Evolutionary conservation across 2,888 invertebrate genomes (phyloP).

Genomic region (Griposia aprilina): DNA sequence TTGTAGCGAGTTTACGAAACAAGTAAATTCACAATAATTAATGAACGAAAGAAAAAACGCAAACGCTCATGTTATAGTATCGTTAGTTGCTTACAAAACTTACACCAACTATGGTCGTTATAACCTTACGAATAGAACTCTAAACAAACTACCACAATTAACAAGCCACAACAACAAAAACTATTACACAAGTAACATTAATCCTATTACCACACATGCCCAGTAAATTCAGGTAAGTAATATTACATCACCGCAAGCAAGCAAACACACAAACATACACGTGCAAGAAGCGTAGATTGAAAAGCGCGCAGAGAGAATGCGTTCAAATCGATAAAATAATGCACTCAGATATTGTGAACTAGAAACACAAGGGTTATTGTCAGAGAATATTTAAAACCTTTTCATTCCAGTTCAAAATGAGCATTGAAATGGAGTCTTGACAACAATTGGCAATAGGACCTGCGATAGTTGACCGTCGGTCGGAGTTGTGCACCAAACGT

Average conservation of each 20-base stretch:
- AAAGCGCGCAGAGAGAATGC: slow-evolving; percentile 20
- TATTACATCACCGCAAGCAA: slow-evolving; percentile 31
- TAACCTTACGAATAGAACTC: neutral
- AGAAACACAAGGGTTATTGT: neutral
- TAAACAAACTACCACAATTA: slow-evolving; percentile 12
- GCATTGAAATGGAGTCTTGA: neutral
- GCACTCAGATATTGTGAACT: neutral
- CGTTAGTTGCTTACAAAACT: neutral
- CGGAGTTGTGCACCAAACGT: neutral
- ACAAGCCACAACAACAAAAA: slow-evolving; percentile 23
- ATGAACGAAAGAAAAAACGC: neutral
- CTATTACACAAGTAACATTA: slow-evolving; percentile 30
- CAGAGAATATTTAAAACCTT: neutral
- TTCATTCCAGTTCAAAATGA: neutral
- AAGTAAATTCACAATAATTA: neutral
- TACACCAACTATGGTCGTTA: neutral
- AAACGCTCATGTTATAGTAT: neutral
- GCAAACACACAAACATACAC: slow-evolving; percentile 23
- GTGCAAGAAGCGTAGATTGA: slow-evolving; percentile 35
- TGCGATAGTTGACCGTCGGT: too few relatives aligned
- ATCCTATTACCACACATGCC: slow-evolving; percentile 16
- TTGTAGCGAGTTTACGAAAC: neutral
- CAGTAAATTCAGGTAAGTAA: slow-evolving; percentile 2
- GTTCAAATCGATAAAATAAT: neutral
- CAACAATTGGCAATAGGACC: neutral